Evolutionary conservation across 2,888 invertebrate species (phyloP).

Genomic region (Limenitis camilla): DNA sequence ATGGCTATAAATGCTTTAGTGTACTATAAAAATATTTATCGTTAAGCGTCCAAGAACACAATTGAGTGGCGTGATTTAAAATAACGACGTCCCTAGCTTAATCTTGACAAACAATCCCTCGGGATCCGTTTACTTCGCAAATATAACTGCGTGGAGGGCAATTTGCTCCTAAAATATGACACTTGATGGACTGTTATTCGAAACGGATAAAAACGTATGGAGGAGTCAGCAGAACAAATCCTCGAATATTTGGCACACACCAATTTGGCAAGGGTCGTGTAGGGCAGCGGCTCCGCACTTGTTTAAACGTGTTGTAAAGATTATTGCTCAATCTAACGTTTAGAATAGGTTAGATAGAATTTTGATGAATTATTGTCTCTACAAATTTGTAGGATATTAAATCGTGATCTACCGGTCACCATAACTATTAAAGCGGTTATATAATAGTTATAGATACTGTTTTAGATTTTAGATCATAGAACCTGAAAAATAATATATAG

Average conservation of each 20-base stretch:
- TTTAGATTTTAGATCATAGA: too few relatives aligned
- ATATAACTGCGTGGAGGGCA: constrained; percentile 13
- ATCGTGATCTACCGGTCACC: too few relatives aligned
- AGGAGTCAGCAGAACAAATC: background rate
- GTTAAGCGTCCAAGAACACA: constrained; percentile 16
- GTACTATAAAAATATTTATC: constrained; percentile 13
- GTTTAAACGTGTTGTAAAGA: too few relatives aligned
- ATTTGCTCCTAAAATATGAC: constrained; percentile 19
- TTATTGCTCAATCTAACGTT: too few relatives aligned
- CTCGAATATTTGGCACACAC: background rate
- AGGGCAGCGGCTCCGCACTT: background rate
- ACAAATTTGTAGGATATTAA: too few relatives aligned
- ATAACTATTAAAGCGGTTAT: too few relatives aligned
- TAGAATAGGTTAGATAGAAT: too few relatives aligned
- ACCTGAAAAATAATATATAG: too few relatives aligned
- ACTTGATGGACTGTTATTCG: constrained; percentile 22
- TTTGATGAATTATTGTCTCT: too few relatives aligned
- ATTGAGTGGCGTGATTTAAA: constrained; percentile 18
- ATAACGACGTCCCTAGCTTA: constrained; percentile 10
- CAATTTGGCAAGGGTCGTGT: background rate
- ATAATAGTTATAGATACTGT: too few relatives aligned
- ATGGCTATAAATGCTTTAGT: constrained; percentile 14
- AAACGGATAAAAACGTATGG: constrained; percentile 14
- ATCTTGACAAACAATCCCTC: constrained; percentile 16
- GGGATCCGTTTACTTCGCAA: constrained; percentile 14